Percentiles rank a stretch among this genome's conserved stretches.
These are phyloP conservation scores for Ischnura elegans DNA, from an alignment of 2,888 invertebrate genomes.

Conservation along the genomic window DNA sequence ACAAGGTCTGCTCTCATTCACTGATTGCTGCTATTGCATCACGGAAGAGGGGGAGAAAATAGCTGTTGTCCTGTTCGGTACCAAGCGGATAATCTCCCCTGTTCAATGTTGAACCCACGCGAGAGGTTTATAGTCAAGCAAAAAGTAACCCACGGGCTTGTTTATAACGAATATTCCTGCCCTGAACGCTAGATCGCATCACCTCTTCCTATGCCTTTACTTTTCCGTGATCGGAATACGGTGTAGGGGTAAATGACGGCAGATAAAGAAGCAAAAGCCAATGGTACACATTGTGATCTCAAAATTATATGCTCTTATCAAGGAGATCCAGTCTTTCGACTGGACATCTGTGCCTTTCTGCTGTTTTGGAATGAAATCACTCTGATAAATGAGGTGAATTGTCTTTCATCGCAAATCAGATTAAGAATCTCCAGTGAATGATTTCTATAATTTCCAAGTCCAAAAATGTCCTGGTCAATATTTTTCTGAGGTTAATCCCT, in stretches of 20 bases:
- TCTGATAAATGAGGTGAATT: too few species aligned
- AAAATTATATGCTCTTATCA: neutral
- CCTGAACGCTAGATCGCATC: neutral
- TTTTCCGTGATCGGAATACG: neutral
- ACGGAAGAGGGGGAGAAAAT: too few species aligned
- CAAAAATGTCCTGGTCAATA: too few species aligned
- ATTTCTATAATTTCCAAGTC: too few species aligned
- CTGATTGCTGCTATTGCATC: too few species aligned
- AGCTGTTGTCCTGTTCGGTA: neutral
- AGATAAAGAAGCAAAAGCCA: neutral
- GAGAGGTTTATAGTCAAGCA: neutral
- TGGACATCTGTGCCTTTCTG: too few species aligned
- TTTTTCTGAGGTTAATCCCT: too few species aligned
- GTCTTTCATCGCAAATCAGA: too few species aligned
- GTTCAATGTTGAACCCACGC: neutral
- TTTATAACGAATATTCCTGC: neutral
- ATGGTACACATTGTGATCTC: neutral
- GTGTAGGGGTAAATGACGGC: neutral
- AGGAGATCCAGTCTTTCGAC: too few species aligned
- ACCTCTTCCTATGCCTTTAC: neutral
- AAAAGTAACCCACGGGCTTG: neutral
- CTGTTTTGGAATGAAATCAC: too few species aligned
- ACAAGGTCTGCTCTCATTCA: too few species aligned
- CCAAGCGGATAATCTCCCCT: neutral
- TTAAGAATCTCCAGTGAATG: too few species aligned